Evolutionary conservation across 1,140 invertebrate species (phyloP), one percentile per base, ranked within the genome.

Genomic region (Bombus superbus): DNA sequence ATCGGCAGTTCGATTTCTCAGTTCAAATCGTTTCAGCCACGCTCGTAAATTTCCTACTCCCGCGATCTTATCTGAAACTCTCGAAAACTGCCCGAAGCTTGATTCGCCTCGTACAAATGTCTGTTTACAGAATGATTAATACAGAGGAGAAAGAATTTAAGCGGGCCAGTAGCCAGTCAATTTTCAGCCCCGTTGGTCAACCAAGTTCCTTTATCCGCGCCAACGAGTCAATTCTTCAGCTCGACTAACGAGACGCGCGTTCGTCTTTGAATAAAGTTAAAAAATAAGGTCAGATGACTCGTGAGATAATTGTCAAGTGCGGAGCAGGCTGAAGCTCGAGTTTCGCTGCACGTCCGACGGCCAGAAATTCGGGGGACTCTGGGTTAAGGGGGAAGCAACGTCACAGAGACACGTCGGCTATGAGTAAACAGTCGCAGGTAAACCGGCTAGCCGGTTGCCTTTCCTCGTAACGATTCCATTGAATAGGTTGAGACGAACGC

Each of bases 341-440:
- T 42, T 42, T 47, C 28, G 53, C 10, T 4, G 42, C 22, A 25
- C 59, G 53, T n/a, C 15, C 38, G 32, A n/a, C 72, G 13, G 9
- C 22, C 82, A n/a, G 59, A 81, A 86, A 76, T 86, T 83, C 66
- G 66, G 53, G 32, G 59, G 83, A 78, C 32, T 74, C 73, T 62
- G 42, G 64, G 25, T 47, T 13, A 28, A 38, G 53, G 35, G 75
- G 44, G 44, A 68, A 40, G 38, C 25, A 25, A 22, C 15, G 57
- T 72, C 53, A 73, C 87, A 89, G 83, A 77, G 76, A 57, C 84
- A 57, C 80, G 53, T 77, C 80, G 22, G 74, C 57, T 76, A 79
- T 25, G 69, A 62, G 64, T 57, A 81, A 86, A 89, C 66, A 89
- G 71, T 8, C 64, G 64, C 87, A 89, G 88, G 88, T 83, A 86